Base-by-base conservation (phyloP, 2,888 invertebrate species). In the Cabera pusaria region DNA sequence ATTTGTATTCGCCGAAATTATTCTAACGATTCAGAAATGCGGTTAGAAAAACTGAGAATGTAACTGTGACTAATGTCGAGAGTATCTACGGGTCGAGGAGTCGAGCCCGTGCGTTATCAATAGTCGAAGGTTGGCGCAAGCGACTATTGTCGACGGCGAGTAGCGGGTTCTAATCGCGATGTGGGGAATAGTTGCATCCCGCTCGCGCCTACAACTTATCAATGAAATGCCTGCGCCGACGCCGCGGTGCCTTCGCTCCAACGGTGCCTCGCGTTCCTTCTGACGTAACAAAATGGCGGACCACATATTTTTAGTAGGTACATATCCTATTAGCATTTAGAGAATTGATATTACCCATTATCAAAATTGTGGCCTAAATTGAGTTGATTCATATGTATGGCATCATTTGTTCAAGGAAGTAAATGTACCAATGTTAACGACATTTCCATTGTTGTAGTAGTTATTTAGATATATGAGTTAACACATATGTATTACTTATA, bases 221-320 rank as follows among this genome's bases (percentile, higher is more conserved):
- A 86, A 85, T 86, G 84, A 80, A 82, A 85, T 83, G 76, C 80
- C 76, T 77, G 64, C 64, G 59, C 57, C 60, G 63, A 59, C 66
- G 49, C 61, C 63, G 61, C 63, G 65, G 51, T 62, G 53, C 64
- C 65, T 67, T 59, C 58, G 52, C 41, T 48, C 56, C 61, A 63
- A 60, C 81, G 78, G 78, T 77, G 77, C 77, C 75, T 76, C 75
- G 72, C 77, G 81, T 72, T 80, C 72, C 75, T 74, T 68, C 56
- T 60, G 82, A 83, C 81, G 82, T 82, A 72, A 82, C 78, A 85
- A 85, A 74, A 85, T 85, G 82, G 82, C 82, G 64, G 78, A 67
- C 64, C 52, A 39, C 64, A 63, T 56, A 67, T 51, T 53, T n/a
- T 59, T 65, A 52, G 48, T 61, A 63, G 52, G 55, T 62, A 67